Evolutionary conservation across 2,888 invertebrate species (phyloP), one percentile per base, ranked within the genome.

Genomic region (Agrotis ipsilon): DNA sequence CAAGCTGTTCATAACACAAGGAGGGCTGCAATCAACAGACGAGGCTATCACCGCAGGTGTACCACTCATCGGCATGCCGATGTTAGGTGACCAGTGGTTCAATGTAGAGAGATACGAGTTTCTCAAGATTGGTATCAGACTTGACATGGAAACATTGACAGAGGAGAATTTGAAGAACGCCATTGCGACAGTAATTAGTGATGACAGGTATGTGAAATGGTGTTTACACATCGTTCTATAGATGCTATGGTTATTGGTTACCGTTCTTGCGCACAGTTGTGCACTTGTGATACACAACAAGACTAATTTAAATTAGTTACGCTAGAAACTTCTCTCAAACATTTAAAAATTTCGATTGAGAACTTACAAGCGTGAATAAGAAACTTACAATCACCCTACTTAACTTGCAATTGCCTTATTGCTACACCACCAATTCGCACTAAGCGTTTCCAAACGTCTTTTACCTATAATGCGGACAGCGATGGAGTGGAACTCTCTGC

Each of bases 1-100:
- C 2, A 96, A 95, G 81, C n/a, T 90, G 2, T 91, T 90, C 62
- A 90, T 96, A 48, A 94, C 93, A 0, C 95, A 96, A 89, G 94
- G 92, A 49, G 95, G 95, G 13, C 72, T 72, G 16, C 94, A 94
- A 72, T 95, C 95, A 0, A 89, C 93, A 0, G 93, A 94, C 60
- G 95, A 96, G 84, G 91, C 94, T 0, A 92, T 96, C 24, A 75
- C 81, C 27, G 91, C 92, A 13, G 90, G 90, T 19, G 92, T 94
- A 2, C 94, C 95, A 2, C 69, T 95, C 6, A 84, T 95, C 39
- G 94, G 90, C 3, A 86, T 95, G 52, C 94, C 94, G 1, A 92
- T 94, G 82, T 75, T 92, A 21, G 90, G 86, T 0, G 96, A 96
- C 76, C 94, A 95, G 76, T 92, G 89, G 82, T 89, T 85, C n/a